These are phyloP conservation scores for Rotaria socialis DNA, from an alignment of 2,888 invertebrate genomes.

Conservation along the genomic window DNA sequence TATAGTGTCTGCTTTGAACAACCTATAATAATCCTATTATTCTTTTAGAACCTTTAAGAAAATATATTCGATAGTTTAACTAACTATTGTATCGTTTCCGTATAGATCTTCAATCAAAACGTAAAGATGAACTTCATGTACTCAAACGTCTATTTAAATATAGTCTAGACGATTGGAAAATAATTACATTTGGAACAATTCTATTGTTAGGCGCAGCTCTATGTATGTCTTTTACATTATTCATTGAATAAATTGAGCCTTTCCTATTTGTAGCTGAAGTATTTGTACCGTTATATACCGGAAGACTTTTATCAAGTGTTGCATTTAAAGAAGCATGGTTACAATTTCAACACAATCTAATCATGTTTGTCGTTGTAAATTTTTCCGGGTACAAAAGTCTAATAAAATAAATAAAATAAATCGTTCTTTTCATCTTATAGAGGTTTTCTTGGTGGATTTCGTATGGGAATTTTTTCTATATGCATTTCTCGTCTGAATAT, in stretches of 20 bases:
- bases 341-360: constrained; percentile 50
- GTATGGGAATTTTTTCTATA: constrained; percentile 57
- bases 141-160: constrained; percentile 50
- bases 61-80: too few relatives aligned
- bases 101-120: not conserved
- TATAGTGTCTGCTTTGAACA: too few relatives aligned
- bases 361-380: constrained; percentile 41
- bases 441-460: constrained; percentile 54
- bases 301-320: constrained; percentile 59
- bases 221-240: constrained; percentile 48
- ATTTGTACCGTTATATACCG: constrained; percentile 60
- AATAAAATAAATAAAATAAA: not conserved
- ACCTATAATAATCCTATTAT: too few relatives aligned
- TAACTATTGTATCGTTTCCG: not conserved
- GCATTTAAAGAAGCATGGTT: constrained; percentile 55
- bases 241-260: not conserved
- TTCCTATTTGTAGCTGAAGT: constrained; percentile 50
- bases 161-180: constrained; percentile 50
- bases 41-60: too few relatives aligned
- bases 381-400: constrained; percentile 24
- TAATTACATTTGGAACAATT: constrained; percentile 49
- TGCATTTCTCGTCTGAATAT: constrained; percentile 55
- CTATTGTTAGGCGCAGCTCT: constrained; percentile 50
- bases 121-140: constrained; percentile 45
- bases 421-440: constrained; percentile 47